Evolutionary conservation across 2,113 vertebrate species (phyloP).

Genomic region (Myiopsitta monachus): DNA sequence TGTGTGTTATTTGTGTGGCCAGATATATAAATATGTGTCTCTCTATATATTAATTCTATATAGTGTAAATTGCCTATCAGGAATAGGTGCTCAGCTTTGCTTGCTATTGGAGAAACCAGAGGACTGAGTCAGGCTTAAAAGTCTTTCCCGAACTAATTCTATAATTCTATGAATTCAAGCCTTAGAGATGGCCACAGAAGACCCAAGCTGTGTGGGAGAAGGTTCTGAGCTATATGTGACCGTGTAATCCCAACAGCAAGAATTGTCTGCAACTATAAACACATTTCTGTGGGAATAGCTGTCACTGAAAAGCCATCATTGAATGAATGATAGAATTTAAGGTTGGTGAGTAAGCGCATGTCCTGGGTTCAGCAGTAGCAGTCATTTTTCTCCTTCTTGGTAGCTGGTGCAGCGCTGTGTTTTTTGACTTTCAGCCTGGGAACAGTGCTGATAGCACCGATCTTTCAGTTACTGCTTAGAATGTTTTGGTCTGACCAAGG

Average conservation of each 20-base stretch:
- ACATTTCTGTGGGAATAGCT: background rate
- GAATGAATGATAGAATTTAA: background rate
- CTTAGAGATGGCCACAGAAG: background rate
- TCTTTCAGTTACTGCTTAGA: no score
- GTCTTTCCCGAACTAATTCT: background rate
- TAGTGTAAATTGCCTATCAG: background rate
- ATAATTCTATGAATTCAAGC: background rate
- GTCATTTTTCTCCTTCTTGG: no score
- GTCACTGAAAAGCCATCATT: background rate
- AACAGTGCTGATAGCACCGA: no score
- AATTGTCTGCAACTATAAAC: background rate
- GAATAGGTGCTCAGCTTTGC: rapidly evolving
- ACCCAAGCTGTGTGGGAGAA: rapidly evolving
- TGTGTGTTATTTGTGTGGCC: background rate
- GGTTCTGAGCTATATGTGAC: background rate
- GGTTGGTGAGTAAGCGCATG: background rate
- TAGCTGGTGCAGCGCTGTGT: no score
- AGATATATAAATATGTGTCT: background rate
- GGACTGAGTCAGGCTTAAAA: background rate
- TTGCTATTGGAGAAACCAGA: background rate
- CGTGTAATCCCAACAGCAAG: background rate
- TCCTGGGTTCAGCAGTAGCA: no score
- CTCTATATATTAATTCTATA: background rate
- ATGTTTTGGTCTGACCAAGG: no score
- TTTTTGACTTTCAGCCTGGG: no score